Evolutionary conservation across 2,797 vertebrate genomes (phyloP).

Genomic region (Molossus molossus): DNA sequence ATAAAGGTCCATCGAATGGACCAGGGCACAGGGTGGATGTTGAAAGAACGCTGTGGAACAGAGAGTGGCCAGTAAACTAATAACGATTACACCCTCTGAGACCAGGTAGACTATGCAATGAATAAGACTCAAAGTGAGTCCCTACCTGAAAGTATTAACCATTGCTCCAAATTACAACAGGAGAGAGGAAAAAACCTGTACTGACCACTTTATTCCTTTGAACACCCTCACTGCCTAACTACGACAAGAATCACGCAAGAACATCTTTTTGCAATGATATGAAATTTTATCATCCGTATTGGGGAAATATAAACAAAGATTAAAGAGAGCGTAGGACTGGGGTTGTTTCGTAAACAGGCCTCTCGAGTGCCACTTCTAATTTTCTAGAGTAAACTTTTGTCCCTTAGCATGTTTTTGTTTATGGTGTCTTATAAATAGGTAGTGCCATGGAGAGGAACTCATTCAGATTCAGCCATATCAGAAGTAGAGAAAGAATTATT

Average conservation of each 20-base stretch:
- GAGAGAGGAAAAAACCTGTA: neutral
- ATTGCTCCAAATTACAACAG: neutral
- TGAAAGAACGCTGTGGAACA: neutral
- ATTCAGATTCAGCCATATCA: conserved; percentile 81
- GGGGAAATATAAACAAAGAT: conserved; percentile 28
- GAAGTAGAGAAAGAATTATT: conserved; percentile 86
- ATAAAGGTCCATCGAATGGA: neutral
- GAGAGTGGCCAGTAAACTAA: neutral
- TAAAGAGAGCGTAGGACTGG: neutral
- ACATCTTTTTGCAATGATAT: conserved; percentile 28
- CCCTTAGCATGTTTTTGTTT: conserved; percentile 35
- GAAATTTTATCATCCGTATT: conserved; percentile 57
- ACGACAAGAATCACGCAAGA: neutral
- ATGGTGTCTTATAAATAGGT: neutral
- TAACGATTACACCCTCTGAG: neutral
- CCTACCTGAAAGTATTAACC: neutral
- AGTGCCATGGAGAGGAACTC: neutral
- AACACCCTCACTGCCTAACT: neutral
- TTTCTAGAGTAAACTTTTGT: neutral
- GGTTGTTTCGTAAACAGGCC: conserved; percentile 24
- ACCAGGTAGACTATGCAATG: neutral
- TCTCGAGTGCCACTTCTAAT: conserved; percentile 57
- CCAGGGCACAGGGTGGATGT: neutral
- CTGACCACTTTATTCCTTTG: conserved; percentile 4
- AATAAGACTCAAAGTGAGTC: neutral